Evolutionary conservation across 2,797 vertebrate species (phyloP).

Genomic region (Typhlichthys subterraneus): DNA sequence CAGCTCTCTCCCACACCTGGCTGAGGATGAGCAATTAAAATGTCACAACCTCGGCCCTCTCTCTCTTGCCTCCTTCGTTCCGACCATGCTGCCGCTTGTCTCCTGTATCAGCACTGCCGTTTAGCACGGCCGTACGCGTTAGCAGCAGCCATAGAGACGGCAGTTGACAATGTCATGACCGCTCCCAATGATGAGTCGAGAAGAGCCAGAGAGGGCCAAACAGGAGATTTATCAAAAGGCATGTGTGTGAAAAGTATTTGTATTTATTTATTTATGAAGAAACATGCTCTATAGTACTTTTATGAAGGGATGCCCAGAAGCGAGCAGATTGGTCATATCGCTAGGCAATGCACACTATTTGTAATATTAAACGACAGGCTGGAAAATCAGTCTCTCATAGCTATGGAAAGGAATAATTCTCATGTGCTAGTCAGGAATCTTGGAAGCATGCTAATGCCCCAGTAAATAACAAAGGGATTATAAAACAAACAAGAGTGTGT

Average conservation of each 20-base stretch:
- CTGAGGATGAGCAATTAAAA: constrained; percentile 72
- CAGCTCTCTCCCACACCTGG: constrained; percentile 46
- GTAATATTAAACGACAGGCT: constrained; percentile 1
- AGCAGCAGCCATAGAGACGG: constrained; percentile 48
- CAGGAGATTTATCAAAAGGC: constrained; percentile 10
- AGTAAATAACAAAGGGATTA: constrained; percentile 28
- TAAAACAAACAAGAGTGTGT: constrained; percentile 18
- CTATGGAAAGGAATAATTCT: background rate
- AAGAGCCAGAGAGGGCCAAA: constrained; percentile 13
- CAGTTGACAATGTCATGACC: constrained; percentile 61
- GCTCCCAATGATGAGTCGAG: constrained; percentile 76
- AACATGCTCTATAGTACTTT: background rate
- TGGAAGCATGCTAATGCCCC: constrained; percentile 9
- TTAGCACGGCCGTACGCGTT: too few relatives aligned
- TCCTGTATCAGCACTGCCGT: constrained; percentile 18
- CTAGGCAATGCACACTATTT: background rate
- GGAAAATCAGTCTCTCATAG: constrained; percentile 8
- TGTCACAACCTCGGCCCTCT: constrained; percentile 54
- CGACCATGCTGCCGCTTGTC: constrained; percentile 9
- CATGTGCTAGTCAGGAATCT: background rate
- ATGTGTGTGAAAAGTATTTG: background rate
- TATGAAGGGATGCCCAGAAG: background rate
- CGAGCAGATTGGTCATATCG: background rate
- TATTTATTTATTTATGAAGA: background rate
- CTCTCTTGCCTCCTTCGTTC: constrained; percentile 6